A percentile compares a stretch with the other conserved stretches of the same genome.
Conservation (phyloP, 2,888 invertebrate species). For the Oscheius sp. region DNA sequence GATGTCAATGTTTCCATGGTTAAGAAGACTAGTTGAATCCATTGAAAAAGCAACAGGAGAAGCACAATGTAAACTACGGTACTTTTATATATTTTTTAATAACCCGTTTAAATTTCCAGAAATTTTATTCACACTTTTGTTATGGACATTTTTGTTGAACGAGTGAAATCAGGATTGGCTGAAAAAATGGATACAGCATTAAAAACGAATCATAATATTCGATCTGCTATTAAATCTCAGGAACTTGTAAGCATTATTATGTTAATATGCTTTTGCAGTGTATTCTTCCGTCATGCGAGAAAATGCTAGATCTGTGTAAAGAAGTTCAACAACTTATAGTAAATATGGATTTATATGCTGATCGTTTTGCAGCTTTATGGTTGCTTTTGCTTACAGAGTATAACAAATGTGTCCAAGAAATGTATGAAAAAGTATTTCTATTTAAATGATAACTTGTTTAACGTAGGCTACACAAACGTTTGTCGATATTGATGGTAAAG, state of each 20-base stretch:
- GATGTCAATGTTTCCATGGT: slow-evolving; percentile 81
- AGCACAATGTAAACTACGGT: slow-evolving; percentile 49
- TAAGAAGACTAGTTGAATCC: slow-evolving; percentile 85
- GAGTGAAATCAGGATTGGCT: slow-evolving; percentile 46
- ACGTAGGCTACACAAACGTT: slow-evolving; percentile 46
- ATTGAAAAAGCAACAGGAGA: slow-evolving; percentile 76
- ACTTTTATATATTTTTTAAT: too few species aligned
- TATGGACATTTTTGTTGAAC: slow-evolving; percentile 81
- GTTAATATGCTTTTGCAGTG: slow-evolving; percentile 31
- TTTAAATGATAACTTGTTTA: not conserved
- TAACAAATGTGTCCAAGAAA: slow-evolving; percentile 52
- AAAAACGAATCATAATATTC: not conserved
- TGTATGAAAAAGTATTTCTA: slow-evolving; percentile 54
- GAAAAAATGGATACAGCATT: slow-evolving; percentile 27
- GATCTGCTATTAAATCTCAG: not conserved
- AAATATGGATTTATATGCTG: slow-evolving; percentile 68
- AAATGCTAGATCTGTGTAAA: slow-evolving; percentile 61
- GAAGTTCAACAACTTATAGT: slow-evolving; percentile 62
- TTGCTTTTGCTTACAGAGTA: slow-evolving; percentile 66
- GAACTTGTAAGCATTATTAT: not conserved
- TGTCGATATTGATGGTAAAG: slow-evolving; percentile 36
- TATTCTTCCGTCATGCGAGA: slow-evolving; percentile 56
- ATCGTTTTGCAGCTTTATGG: slow-evolving; percentile 69
- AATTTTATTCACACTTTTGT: slow-evolving; percentile 85
- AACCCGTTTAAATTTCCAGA: too few species aligned